A percentile compares a stretch with the other conserved stretches of the same genome.
phyloP scores from a whole-genome alignment of 2,888 invertebrate species.

The Lordiphosa fenestrarum region DNA sequence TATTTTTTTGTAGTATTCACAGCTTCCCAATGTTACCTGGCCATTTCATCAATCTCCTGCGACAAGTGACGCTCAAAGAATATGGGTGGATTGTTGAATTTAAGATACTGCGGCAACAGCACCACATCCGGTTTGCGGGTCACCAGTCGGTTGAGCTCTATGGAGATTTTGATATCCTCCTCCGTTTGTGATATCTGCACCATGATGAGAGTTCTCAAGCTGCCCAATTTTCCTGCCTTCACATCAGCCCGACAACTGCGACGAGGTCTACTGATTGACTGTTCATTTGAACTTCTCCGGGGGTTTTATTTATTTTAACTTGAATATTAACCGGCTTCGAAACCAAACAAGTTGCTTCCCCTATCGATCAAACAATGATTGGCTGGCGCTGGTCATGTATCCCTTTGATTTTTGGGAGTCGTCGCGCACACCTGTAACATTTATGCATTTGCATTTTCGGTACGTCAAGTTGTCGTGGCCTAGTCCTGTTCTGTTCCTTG shows the following conservation, averaged over 20 bases:
- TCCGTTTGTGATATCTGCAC: slow-evolving; percentile 79
- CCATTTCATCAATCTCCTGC: slow-evolving; percentile 77
- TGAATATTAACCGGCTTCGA: slow-evolving; percentile 66
- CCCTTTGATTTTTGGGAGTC: slow-evolving; percentile 26
- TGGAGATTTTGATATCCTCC: slow-evolving; percentile 78
- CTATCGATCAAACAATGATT: slow-evolving; percentile 70
- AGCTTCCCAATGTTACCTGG: slow-evolving; percentile 36
- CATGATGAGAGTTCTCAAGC: slow-evolving; percentile 55
- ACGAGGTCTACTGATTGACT: slow-evolving; percentile 41
- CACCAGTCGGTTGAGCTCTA: slow-evolving; percentile 76
- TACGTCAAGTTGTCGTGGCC: slow-evolving; percentile 20
- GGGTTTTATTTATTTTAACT: slow-evolving; percentile 54
- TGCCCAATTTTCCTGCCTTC: slow-evolving; percentile 17
- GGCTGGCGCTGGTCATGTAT: slow-evolving; percentile 41
- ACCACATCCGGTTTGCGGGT: slow-evolving; percentile 78
- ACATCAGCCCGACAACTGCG: slow-evolving; percentile 30
- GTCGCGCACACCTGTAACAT: slow-evolving; percentile 37
- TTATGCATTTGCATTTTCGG: slow-evolving; percentile 34
- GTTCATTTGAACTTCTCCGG: slow-evolving; percentile 49
- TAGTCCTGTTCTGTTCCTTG: slow-evolving; percentile 35
- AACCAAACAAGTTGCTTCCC: slow-evolving; percentile 40
- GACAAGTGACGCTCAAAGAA: slow-evolving; percentile 79
- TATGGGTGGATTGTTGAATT: slow-evolving; percentile 79
- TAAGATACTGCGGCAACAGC: slow-evolving; percentile 76
- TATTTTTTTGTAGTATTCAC: neutral